Conservation (phyloP, 2,797 vertebrate species). For the Manis pentadactyla region DNA sequence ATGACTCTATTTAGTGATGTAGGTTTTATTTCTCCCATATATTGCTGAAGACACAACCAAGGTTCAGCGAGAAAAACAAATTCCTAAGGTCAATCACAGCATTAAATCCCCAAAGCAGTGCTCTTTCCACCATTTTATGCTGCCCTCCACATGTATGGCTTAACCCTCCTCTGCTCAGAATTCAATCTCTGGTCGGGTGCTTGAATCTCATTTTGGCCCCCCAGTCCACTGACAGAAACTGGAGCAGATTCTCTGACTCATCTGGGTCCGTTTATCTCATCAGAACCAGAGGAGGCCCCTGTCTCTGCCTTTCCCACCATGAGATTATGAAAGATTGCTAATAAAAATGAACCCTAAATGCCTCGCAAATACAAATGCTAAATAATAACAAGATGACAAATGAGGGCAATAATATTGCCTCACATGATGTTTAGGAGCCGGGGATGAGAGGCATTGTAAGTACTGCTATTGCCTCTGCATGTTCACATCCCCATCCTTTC, state of each 20-base stretch:
- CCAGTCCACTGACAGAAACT: background rate
- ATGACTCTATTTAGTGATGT: background rate
- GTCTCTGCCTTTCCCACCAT: background rate
- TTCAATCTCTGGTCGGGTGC: background rate
- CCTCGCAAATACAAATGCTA: conserved; percentile 69
- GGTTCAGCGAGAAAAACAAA: background rate
- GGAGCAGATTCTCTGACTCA: background rate
- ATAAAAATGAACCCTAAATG: conserved; percentile 59
- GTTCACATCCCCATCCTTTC: conserved; percentile 70
- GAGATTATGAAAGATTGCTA: conserved; percentile 14
- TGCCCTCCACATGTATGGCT: background rate
- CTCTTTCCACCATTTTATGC: background rate
- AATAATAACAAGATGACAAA: conserved; percentile 74
- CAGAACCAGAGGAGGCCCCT: background rate
- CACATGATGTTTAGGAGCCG: conserved; percentile 47
- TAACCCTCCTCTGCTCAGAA: background rate
- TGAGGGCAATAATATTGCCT: conserved; percentile 57
- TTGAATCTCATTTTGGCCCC: background rate
- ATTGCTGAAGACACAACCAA: background rate
- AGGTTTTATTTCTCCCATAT: background rate
- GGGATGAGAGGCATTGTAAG: conserved; percentile 56
- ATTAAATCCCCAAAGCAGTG: background rate
- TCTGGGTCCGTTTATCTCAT: background rate
- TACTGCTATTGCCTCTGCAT: conserved; percentile 59
- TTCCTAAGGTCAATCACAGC: background rate